Percentiles rank a stretch among this genome's conserved stretches.
phyloP scores from a whole-genome alignment of 2,888 invertebrate genomes.

The Drosophila antonietae region DNA sequence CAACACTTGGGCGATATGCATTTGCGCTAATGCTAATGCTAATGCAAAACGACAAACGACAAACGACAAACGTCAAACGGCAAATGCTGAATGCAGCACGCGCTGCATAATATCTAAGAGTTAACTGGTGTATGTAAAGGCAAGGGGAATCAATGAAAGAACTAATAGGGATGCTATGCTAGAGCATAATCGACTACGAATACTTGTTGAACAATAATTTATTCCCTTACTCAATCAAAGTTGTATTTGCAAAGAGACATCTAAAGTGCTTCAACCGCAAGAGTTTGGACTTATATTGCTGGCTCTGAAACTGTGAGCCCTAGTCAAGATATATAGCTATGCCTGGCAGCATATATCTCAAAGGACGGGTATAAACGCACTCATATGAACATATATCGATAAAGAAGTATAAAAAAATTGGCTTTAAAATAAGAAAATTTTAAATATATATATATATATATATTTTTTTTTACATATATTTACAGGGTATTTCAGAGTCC shows the following conservation, averaged over 20 bases:
- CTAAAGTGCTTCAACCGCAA: not conserved
- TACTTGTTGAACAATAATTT: not conserved
- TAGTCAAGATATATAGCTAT: not conserved
- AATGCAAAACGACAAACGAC: not conserved
- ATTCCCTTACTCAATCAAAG: too few relatives aligned
- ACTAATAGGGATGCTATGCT: rapidly evolving
- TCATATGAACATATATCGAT: not conserved
- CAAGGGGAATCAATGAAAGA: too few relatives aligned
- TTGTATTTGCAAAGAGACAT: not conserved
- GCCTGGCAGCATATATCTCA: not conserved
- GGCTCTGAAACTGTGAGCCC: not conserved
- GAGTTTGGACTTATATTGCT: not conserved
- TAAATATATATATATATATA: too few relatives aligned
- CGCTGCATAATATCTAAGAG: not conserved
- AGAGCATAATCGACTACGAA: not conserved
- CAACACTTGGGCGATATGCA: not conserved
- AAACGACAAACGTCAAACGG: not conserved
- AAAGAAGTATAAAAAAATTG: too few relatives aligned
- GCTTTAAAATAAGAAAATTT: too few relatives aligned
- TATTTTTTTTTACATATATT: too few relatives aligned
- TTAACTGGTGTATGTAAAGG: not conserved
- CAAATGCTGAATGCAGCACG: not conserved
- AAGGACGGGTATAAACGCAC: too few relatives aligned
- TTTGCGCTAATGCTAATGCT: slow-evolving; percentile 8
- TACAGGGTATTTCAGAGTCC: not conserved